Evolutionary conservation across 1,140 invertebrate genomes (phyloP).

Genomic region (Globodera ellingtonae): DNA sequence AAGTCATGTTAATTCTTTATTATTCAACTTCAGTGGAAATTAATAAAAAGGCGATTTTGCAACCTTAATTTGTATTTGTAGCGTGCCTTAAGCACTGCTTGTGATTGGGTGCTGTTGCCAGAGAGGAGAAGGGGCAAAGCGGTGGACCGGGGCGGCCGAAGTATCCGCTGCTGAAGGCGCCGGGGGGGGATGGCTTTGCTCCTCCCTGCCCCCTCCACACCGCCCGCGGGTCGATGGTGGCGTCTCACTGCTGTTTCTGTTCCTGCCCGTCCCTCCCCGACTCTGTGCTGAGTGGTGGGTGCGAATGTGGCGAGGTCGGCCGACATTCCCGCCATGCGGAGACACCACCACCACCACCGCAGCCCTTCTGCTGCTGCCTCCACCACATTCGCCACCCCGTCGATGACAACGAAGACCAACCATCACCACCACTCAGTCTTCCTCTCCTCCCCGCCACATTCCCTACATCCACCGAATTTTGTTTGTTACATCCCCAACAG

Average conservation of each 20-base stretch:
- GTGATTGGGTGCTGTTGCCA: background rate
- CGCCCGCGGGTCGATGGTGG: no score
- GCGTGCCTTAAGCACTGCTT: background rate
- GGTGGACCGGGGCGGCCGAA: background rate
- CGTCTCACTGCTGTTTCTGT: background rate
- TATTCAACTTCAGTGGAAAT: no score
- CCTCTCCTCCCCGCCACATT: no score
- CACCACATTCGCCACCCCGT: background rate
- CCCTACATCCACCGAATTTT: background rate
- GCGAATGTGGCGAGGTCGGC: background rate
- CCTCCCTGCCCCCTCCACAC: background rate
- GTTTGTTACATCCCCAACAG: background rate
- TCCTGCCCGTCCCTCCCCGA: background rate
- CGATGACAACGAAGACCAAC: background rate
- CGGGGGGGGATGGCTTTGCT: background rate
- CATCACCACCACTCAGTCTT: background rate
- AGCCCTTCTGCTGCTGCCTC: background rate
- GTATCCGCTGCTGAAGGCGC: background rate
- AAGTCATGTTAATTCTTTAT: background rate
- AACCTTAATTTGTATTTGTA: no score
- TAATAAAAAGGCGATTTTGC: no score
- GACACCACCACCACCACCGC: no score
- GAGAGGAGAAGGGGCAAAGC: no score
- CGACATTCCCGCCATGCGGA: background rate
- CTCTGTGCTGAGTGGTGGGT: background rate